Evolutionary conservation across 2,797 vertebrate species (phyloP).

Genomic region (Chaunax sp.): DNA sequence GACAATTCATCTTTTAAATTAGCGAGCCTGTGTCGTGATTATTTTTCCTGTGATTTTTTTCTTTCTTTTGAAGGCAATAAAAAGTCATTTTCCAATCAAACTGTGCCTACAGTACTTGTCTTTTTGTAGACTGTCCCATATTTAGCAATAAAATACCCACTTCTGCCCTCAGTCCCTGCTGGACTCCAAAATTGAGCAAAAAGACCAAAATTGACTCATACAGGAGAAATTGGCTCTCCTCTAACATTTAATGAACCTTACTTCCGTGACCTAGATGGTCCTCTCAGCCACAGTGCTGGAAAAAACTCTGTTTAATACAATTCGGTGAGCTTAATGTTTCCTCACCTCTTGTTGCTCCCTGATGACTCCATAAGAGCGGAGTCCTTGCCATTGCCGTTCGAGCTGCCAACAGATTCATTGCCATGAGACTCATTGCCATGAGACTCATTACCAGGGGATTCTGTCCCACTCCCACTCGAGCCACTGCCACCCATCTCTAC

Average conservation of each 20-base stretch:
- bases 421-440: slow-evolving; percentile 86
- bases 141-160: background rate
- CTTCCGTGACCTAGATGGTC: slow-evolving; percentile 64
- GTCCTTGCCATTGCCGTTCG: slow-evolving; percentile 85
- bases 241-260: slow-evolving; percentile 51
- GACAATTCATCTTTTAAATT: background rate
- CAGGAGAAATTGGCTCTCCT: slow-evolving; percentile 31
- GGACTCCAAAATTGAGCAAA: slow-evolving; percentile 17
- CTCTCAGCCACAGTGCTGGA: background rate
- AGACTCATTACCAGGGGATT: slow-evolving; percentile 87
- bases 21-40: background rate
- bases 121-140: slow-evolving; percentile 2
- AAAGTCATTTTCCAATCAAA: background rate
- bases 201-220: slow-evolving; percentile 37
- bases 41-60: too few relatives aligned
- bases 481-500: slow-evolving; percentile 89
- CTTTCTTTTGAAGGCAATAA: background rate
- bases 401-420: slow-evolving; percentile 86
- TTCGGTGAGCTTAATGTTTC: slow-evolving; percentile 16
- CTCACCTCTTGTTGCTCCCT: slow-evolving; percentile 88
- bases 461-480: slow-evolving; percentile 87
- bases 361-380: slow-evolving; percentile 86
- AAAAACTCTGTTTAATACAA: background rate
- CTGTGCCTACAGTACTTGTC: background rate
- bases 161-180: background rate